Percentiles rank a stretch among this genome's conserved stretches.
phyloP scores from a whole-genome alignment of 2,797 vertebrate genomes.

The Macropodus opercularis region DNA sequence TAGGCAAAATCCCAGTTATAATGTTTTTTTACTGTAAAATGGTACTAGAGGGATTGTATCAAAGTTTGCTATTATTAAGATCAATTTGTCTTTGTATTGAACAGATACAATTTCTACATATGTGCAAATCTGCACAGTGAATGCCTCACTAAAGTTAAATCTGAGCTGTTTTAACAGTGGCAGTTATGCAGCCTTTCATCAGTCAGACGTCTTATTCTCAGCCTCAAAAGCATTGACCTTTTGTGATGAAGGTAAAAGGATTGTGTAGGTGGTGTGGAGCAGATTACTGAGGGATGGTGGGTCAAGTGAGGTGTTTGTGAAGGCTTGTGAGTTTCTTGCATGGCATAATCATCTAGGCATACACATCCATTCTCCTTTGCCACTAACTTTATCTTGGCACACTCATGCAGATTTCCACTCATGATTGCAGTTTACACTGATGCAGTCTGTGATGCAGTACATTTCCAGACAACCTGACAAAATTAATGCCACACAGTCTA shows the following conservation, averaged over 20 bases:
- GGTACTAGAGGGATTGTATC: conserved; percentile 25
- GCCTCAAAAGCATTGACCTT: conserved; percentile 53
- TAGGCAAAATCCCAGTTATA: conserved; percentile 28
- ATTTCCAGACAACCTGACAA: not conserved
- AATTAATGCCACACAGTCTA: not conserved
- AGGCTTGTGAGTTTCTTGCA: conserved; percentile 22
- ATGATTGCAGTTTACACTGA: conserved; percentile 11
- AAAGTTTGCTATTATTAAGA: conserved; percentile 36
- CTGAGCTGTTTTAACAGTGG: not conserved
- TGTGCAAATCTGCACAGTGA: not conserved
- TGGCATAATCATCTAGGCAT: conserved; percentile 24
- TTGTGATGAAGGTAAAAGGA: conserved; percentile 56
- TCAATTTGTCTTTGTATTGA: conserved; percentile 20
- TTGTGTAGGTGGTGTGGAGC: conserved; percentile 60
- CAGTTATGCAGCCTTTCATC: not conserved
- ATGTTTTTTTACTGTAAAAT: conserved; percentile 38
- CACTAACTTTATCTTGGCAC: conserved; percentile 16
- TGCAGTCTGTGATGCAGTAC: not conserved
- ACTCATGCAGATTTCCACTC: conserved; percentile 21
- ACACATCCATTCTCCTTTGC: conserved; percentile 12
- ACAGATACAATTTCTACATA: conserved; percentile 7
- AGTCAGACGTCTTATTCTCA: not conserved
- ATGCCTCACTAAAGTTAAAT: not conserved
- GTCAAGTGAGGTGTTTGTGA: conserved; percentile 41
- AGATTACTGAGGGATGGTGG: conserved; percentile 42